Percentiles rank a stretch among this genome's conserved stretches.
Conservation (phyloP, 2,797 vertebrate species). For the Esox lucius region DNA sequence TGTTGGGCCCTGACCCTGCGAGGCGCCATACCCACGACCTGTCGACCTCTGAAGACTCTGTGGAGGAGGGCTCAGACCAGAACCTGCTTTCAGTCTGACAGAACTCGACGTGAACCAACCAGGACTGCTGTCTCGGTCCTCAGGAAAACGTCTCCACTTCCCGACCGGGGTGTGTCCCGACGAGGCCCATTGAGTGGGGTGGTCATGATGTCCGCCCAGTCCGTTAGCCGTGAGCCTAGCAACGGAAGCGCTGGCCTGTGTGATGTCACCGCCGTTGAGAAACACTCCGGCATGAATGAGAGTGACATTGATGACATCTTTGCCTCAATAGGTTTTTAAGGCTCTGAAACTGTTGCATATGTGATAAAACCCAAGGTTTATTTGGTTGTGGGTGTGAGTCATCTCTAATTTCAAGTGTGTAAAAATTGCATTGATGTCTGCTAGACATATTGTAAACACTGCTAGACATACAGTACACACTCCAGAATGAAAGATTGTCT, state of each 20-base stretch:
- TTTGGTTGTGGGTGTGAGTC: neutral
- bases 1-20: conserved; percentile 39
- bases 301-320: conserved; percentile 79
- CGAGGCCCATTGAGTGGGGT: neutral
- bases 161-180: neutral
- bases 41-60: neutral
- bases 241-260: neutral
- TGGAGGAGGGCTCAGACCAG: conserved; percentile 22
- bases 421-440: neutral
- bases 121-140: neutral
- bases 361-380: neutral
- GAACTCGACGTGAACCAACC: conserved; percentile 8
- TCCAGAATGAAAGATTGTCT: neutral
- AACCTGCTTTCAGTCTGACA: conserved; percentile 28
- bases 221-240: neutral
- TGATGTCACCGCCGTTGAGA: neutral
- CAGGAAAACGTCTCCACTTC: conserved; percentile 1
- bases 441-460: neutral
- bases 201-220: neutral
- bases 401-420: neutral
- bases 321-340: conserved; percentile 63
- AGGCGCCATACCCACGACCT: conserved; percentile 19
- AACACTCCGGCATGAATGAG: neutral
- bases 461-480: neutral
- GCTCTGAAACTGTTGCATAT: neutral